These are phyloP conservation scores for Prosopocoilus inquinatus DNA, from an alignment of 2,888 invertebrate species.

Conservation along the genomic window DNA sequence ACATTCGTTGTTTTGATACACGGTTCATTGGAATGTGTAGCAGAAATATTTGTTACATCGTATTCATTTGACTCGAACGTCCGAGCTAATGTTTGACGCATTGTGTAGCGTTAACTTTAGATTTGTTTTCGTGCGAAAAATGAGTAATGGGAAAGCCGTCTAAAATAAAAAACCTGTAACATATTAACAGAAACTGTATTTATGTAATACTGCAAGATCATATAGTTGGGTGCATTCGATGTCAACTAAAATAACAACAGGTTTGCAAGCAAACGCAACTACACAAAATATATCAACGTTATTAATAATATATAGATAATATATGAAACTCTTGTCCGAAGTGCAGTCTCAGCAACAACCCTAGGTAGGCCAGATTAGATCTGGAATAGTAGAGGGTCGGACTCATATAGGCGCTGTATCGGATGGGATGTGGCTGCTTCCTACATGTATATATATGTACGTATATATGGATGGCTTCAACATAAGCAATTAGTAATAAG, in stretches of 20 bases:
- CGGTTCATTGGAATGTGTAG: too few species aligned
- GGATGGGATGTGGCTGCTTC: slow-evolving; percentile 28
- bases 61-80: too few species aligned
- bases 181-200: slow-evolving; percentile 32
- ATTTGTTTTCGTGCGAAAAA: too few species aligned
- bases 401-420: slow-evolving; percentile 25
- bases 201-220: slow-evolving; percentile 35
- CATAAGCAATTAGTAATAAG: slow-evolving; percentile 45
- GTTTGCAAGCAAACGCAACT: slow-evolving; percentile 51
- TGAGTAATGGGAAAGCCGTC: too few species aligned
- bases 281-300: slow-evolving; percentile 46
- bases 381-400: slow-evolving; percentile 17
- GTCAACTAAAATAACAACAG: slow-evolving; percentile 49
- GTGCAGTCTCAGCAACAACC: slow-evolving; percentile 33
- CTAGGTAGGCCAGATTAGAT: slow-evolving; percentile 27
- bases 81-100: too few species aligned
- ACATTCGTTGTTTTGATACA: too few species aligned
- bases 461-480: slow-evolving; percentile 48
- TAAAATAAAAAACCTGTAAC: not conserved
- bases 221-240: slow-evolving; percentile 47
- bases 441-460: slow-evolving; percentile 21
- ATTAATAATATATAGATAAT: slow-evolving; percentile 21
- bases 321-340: slow-evolving; percentile 27
- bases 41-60: too few species aligned
- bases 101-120: too few species aligned